phyloP scores from a whole-genome alignment of 2,888 invertebrate species.

The Deilephila elpenor region DNA sequence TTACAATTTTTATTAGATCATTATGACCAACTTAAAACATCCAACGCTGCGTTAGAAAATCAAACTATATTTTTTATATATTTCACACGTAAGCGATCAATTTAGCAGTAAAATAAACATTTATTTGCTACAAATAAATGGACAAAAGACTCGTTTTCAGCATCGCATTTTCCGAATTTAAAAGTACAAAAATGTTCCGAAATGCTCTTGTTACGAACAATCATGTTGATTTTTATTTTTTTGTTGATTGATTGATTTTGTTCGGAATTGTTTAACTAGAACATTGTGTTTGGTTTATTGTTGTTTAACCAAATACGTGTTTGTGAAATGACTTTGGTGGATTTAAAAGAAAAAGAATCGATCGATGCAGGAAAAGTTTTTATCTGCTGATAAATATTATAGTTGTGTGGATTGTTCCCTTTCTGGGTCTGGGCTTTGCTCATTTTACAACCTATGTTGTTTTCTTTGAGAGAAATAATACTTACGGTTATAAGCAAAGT shows the following conservation, averaged over 20 bases:
- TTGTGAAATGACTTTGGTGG: too few relatives aligned
- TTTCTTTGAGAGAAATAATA: too few relatives aligned
- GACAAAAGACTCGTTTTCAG: constrained; percentile 5
- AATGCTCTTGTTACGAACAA: constrained; percentile 9
- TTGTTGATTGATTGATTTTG: background rate
- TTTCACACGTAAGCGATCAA: background rate
- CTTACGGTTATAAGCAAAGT: too few relatives aligned
- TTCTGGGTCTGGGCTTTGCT: too few relatives aligned
- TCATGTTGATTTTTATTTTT: constrained; percentile 8
- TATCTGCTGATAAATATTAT: too few relatives aligned
- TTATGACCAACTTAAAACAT: too few relatives aligned
- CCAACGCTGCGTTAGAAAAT: background rate
- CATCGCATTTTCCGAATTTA: background rate
- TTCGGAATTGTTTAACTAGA: background rate
- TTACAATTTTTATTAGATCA: too few relatives aligned
- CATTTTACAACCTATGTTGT: too few relatives aligned
- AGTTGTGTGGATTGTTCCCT: too few relatives aligned
- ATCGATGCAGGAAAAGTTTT: too few relatives aligned
- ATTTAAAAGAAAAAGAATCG: too few relatives aligned
- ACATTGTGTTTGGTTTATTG: background rate
- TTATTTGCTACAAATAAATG: background rate
- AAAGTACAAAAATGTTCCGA: background rate
- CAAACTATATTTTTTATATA: too few relatives aligned
- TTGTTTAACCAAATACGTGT: background rate
- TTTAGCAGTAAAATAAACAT: background rate